Evolutionary conservation across 2,888 invertebrate species (phyloP), one percentile per base, ranked within the genome.

Genomic region (Apocheima hispidaria): DNA sequence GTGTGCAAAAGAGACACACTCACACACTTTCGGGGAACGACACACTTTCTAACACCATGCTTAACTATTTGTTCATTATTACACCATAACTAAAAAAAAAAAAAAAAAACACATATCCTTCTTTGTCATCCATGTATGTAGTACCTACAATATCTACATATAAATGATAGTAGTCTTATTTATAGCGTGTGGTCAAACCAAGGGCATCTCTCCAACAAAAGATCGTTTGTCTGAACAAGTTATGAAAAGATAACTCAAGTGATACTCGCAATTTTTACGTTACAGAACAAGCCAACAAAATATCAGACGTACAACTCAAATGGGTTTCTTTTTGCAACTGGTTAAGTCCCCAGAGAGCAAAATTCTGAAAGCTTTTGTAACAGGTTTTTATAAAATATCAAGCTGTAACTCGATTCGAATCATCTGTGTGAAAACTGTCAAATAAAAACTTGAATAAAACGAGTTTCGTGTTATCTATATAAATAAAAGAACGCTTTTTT

Each of bases 201-300:
- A 62, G 48, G 63, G 65, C 57, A 56, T 33, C 40, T 48, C 55
- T 60, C 61, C 65, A 68, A 61, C 61, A 61, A 60, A 60, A 46
- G 26, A 54, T 50, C 62, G 49, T 63, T 62, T 58, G 54, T 62
- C 62, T 48, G 38, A 26, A 50, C 33, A 33, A 48, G 46, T 48
- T 58, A 62, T 54, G 41, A 56, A 58, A 60, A 44, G 53, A 62
- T 58, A 62, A 58, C 61, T 64, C 57, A 65, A 49, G 62, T 67
- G 62, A 57, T 67, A 65, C 56, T 50, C 51, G 44, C 60, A 38
- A 60, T 63, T 36, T 63, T 36, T 35, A 50, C 53, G 41, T 38
- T 9, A 16, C 41, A 54, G 23, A 36, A 26, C 2, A 35, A 33
- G 41, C 49, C 33, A 49, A 23, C 41, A 21, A 30, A 55, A 44